Evolutionary conservation across 1,140 invertebrate genomes (phyloP), one percentile per base, ranked within the genome.

Genomic region (Meteorus sp.): DNA sequence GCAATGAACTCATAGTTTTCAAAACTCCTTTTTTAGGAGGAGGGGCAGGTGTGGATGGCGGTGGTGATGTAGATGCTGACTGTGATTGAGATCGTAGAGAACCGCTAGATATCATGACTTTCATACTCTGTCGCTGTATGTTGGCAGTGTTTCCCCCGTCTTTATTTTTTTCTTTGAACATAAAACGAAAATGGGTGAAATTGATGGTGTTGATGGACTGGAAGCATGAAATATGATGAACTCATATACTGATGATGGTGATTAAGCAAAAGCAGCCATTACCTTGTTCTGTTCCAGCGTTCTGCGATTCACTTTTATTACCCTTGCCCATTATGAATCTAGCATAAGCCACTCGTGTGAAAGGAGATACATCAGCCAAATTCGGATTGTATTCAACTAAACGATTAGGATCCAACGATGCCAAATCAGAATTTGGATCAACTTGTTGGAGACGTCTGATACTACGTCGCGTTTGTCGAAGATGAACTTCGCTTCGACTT

Each of bases 361-460:
- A 86, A 2, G 88, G 86, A 1, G 89, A 85, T 0, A 92, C 85
- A 5, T 84, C 84, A 4, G 85, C 84, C 31, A 93, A 74, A 69
- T 88, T 89, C 0, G 91, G 91, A 82, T 93, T 93, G 70, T 88
- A 93, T 70, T 91, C 88, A 60, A 91, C 72, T 20, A 90, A 68
- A 65, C 86, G 86, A 25, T 88, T 82, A 0, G 88, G 85, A 75
- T 91, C 88, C 62, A 90, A 82, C 0, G 84, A 80, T 0, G 75
- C 79, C 11, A 86, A 67, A 9, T 77, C 77, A 0, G 82, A 81
- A 58, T 86, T 78, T 3, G 86, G 82, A 56, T 86, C 82, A 25
- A 88, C 82, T 25, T 84, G 78, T 39, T 89, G 86, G 22, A 85
- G 84, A 19, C 82, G 79, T 31, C 88, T 78, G 22, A 92, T 74